Conservation (phyloP, 2,888 invertebrate species). For the Ennomos erosarius region DNA sequence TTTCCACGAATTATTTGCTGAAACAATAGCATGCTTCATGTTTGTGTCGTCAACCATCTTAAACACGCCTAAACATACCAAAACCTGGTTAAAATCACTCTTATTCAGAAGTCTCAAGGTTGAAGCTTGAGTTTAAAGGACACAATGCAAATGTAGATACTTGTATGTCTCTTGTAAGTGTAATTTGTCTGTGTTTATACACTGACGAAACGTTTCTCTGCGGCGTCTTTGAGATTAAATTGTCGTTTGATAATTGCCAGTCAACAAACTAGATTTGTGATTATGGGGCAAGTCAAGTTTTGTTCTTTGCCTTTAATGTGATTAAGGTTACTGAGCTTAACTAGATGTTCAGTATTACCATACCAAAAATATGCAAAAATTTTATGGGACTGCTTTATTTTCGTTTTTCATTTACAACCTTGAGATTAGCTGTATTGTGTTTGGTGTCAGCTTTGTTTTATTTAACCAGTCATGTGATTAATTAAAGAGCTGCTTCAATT, state of each 20-base stretch:
- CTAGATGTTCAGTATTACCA: background rate
- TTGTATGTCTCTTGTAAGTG: conserved; percentile 12
- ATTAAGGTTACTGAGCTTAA: conserved; percentile 46
- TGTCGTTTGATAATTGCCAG: conserved; percentile 74
- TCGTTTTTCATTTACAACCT: conserved; percentile 1
- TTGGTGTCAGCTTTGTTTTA: too few species aligned
- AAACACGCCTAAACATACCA: conserved; percentile 26
- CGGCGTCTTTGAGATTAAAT: conserved; percentile 80
- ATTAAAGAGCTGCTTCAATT: too few species aligned
- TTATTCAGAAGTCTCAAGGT: conserved; percentile 45
- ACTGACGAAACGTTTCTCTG: conserved; percentile 69
- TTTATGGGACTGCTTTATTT: conserved; percentile 7
- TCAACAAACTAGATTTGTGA: conserved; percentile 78
- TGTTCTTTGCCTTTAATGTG: conserved; percentile 50
- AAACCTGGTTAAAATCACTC: conserved; percentile 25
- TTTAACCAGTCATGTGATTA: too few species aligned
- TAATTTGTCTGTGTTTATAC: conserved; percentile 50
- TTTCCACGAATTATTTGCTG: conserved; percentile 82
- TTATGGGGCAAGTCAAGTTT: conserved; percentile 56
- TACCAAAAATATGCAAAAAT: conserved; percentile 14
- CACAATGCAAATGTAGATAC: conserved; percentile 38
- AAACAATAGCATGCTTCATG: conserved; percentile 77
- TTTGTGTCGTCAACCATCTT: conserved; percentile 61
- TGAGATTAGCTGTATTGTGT: too few species aligned
- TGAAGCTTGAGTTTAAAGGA: conserved; percentile 38